Base-by-base conservation (phyloP, 2,797 vertebrate species). In the Spondyliosoma cantharus region DNA sequence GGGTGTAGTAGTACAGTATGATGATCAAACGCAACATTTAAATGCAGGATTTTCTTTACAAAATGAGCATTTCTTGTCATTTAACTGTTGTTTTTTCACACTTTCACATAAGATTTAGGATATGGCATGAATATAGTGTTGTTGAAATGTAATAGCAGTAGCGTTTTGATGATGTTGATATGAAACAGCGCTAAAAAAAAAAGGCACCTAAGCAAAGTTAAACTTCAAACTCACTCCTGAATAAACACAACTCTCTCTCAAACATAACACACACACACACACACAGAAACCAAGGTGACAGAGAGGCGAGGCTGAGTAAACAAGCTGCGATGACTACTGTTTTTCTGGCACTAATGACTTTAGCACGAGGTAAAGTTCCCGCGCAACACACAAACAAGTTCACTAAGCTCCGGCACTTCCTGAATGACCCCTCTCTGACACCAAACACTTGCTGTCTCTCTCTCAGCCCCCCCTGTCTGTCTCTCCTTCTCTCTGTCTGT, bases 241-340 rank as follows among this genome's bases (percentile, higher is more conserved):
- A 85, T 63, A 92, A 91, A 93, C 83, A 86, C 46, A 64, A 65
- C 74, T 89, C 65, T 87, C 80, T 37, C 80, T 64, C 46, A 59
- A 74, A 77, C 56, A 63, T 4, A 37, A 56, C 48, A 67, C 71
- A 61, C 42, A 74, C 32, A 68, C 70, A 67, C 63, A 72, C 67
- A 79, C 59, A 76, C 70, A 4, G 29, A 82, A 65, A 29, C 73
- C 42, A 73, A 70, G 61, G 76, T 80, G 89, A 87, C 37, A 5
- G 66, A 78, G 24, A 60, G 64, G 74, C 77, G 20, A 4, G 78
- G 74, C 90, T 93, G 92, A 91, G 82, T 81, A 89, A 93, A 94
- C 92, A 92, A 74, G 65, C 42, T 12, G 70, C 20, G 50, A 74
- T 52, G 48, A 81, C 48, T 29, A 81, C 48, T 29, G 74, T 77